Base-by-base conservation (phyloP, 1,140 invertebrate species). In the Drosophila grimshawi region DNA sequence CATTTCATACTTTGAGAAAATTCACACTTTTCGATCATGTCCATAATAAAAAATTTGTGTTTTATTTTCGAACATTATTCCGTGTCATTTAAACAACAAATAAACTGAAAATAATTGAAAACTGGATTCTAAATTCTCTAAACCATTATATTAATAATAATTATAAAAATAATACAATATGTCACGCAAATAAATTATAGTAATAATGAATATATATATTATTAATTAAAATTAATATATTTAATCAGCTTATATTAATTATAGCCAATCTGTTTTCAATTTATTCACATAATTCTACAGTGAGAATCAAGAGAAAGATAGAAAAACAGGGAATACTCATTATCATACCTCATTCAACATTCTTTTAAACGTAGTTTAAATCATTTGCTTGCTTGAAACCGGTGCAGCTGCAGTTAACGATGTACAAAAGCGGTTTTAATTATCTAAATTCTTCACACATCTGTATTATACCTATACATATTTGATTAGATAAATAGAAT, bases 51-150 rank as follows among this genome's bases (percentile, higher is more conserved):
- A 19, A 19, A 19, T 19, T 19, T 19, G 0, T 19, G 19, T 19
- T 19, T 19, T 19, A 19, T 19, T 19, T 19, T 19, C 19, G 19
- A 19, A 19, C 19, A 19, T 19, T 19, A 19, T 19, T 19, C 19
- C 19, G 19, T 19, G 19, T 19, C 19, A 19, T 19, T 19, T 19
- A 19, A 19, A 1, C 19, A 5, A 4, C 10, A 45, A 11, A 45
- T 29, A 30, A 41, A 39, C 7, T 19, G 30, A 49, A 51, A 11
- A 32, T 33, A 49, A 4, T 19, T 43, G 0, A 59, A 59, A 72
- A 59, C 69, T 37, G 46, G 55, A 67, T 48, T 55, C 19, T 2
- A 19, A 46, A 48, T 43, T 55, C 48, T 51, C 19, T 48, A 6
- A 43, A 30, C 33, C 7, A 3, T 19, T 55, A n/a, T 19, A 3